Evolutionary conservation across 1,140 invertebrate genomes (phyloP).

Genomic region (Leptopilina boulardi): DNA sequence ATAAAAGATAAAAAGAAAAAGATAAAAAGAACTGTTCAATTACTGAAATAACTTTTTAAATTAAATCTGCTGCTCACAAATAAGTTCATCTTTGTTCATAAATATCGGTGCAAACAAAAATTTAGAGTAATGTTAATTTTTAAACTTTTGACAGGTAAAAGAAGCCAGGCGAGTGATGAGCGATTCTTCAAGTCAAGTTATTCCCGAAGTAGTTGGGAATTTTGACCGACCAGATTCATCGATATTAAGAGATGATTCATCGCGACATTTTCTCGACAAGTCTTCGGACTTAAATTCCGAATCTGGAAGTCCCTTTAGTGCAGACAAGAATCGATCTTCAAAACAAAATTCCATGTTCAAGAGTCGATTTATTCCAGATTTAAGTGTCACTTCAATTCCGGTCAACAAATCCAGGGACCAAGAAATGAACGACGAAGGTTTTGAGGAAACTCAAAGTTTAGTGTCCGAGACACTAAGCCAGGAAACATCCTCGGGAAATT

Average conservation of each 20-base stretch:
- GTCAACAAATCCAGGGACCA: slow-evolving; percentile 77
- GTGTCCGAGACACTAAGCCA: slow-evolving; percentile 89
- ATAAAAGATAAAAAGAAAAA: too few species aligned
- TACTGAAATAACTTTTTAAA: too few species aligned
- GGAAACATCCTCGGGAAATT: slow-evolving; percentile 85
- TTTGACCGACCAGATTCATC: not conserved
- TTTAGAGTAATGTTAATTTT: too few species aligned
- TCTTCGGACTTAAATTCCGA: slow-evolving; percentile 21
- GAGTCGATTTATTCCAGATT: slow-evolving; percentile 72
- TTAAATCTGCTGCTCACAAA: too few species aligned
- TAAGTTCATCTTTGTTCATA: too few species aligned
- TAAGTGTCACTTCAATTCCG: slow-evolving; percentile 66
- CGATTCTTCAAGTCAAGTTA: slow-evolving; percentile 66
- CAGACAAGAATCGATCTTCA: slow-evolving; percentile 3
- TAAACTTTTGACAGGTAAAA: slow-evolving; percentile 38
- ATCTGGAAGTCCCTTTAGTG: not conserved
- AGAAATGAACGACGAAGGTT: slow-evolving; percentile 90
- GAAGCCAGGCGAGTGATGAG: slow-evolving; percentile 67
- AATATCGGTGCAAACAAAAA: too few species aligned
- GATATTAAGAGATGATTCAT: not conserved
- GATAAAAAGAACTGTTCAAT: too few species aligned
- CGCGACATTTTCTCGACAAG: not conserved
- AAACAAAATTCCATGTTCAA: slow-evolving; percentile 31
- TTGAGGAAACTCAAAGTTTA: slow-evolving; percentile 91
- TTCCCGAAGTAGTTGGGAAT: not conserved